These are phyloP conservation scores for Drosophila rufa DNA, from an alignment of 1,140 invertebrate genomes.

Conservation along the genomic window DNA sequence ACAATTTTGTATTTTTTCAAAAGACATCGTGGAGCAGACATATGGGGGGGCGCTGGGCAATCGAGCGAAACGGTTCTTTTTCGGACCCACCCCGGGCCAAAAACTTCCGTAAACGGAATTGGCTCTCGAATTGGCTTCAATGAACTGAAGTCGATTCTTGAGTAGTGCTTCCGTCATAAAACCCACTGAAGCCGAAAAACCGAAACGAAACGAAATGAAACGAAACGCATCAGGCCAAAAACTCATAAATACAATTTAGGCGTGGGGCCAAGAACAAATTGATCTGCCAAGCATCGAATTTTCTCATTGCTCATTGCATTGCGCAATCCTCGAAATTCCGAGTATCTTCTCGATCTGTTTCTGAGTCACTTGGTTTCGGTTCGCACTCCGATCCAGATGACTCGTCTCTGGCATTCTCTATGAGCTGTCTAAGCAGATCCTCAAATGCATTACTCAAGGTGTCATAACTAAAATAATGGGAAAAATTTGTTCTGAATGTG, in stretches of 20 bases:
- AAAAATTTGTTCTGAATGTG: not conserved
- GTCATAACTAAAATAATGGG: not conserved
- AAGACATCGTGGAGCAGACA: conserved; percentile 38
- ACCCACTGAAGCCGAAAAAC: conserved; percentile 79
- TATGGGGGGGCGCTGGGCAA: conserved; percentile 44
- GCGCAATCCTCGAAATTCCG: conserved; percentile 36
- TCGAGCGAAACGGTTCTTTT: conserved; percentile 55
- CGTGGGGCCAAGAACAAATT: conserved; percentile 35
- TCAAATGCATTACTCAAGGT: conserved; percentile 30
- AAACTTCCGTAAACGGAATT: conserved; percentile 66
- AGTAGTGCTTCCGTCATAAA: conserved; percentile 72
- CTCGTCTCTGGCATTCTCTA: conserved; percentile 12
- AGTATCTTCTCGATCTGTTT: conserved; percentile 11
- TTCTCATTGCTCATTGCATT: conserved; percentile 43
- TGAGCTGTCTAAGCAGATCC: conserved; percentile 30
- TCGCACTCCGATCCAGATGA: conserved; percentile 17
- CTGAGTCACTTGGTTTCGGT: conserved; percentile 9
- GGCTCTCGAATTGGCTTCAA: conserved; percentile 56
- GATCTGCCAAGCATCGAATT: conserved; percentile 19
- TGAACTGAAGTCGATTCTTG: conserved; percentile 62
- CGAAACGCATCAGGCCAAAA: conserved; percentile 51
- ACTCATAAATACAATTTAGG: conserved; percentile 54
- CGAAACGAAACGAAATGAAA: conserved; percentile 61
- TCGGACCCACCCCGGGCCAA: conserved; percentile 43
- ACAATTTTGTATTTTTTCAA: conserved; percentile 60